Conservation (phyloP, 1,140 invertebrate species). For the Telenomus remus region DNA sequence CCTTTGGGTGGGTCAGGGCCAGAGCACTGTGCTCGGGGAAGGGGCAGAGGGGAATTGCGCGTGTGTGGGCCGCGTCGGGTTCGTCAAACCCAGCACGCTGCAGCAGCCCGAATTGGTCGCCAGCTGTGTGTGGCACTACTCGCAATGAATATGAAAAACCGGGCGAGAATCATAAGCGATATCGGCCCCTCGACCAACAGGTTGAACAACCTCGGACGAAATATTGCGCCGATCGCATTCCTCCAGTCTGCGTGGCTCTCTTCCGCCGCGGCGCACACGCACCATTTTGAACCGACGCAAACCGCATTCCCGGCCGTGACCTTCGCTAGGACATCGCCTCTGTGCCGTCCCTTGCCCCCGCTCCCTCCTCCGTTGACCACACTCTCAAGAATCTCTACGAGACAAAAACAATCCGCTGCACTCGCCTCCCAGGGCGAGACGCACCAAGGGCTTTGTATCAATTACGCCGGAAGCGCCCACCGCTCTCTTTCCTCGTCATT, state of each 20-base stretch:
- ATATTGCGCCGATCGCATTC: constrained; percentile 63
- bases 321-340: constrained; percentile 77
- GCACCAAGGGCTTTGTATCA: constrained; percentile 11
- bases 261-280: constrained; percentile 58
- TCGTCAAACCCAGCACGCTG: constrained; percentile 59
- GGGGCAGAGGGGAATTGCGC: neutral
- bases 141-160: neutral
- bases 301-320: constrained; percentile 76
- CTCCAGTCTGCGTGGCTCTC: constrained; percentile 64
- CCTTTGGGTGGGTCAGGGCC: constrained; percentile 75
- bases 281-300: constrained; percentile 71
- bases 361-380: constrained; percentile 18
- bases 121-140: no score
- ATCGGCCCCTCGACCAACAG: constrained; percentile 3
- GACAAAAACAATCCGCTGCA: constrained; percentile 32
- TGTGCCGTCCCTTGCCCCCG: constrained; percentile 32
- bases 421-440: neutral
- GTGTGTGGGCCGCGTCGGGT: constrained; percentile 49
- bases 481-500: neutral
- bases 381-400: constrained; percentile 24
- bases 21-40: constrained; percentile 14
- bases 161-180: neutral
- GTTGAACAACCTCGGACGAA: constrained; percentile 22
- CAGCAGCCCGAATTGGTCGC: constrained; percentile 15
- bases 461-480: constrained; percentile 12